Conservation (phyloP, 2,113 vertebrate genomes). For the Corydoras maculifer region DNA sequence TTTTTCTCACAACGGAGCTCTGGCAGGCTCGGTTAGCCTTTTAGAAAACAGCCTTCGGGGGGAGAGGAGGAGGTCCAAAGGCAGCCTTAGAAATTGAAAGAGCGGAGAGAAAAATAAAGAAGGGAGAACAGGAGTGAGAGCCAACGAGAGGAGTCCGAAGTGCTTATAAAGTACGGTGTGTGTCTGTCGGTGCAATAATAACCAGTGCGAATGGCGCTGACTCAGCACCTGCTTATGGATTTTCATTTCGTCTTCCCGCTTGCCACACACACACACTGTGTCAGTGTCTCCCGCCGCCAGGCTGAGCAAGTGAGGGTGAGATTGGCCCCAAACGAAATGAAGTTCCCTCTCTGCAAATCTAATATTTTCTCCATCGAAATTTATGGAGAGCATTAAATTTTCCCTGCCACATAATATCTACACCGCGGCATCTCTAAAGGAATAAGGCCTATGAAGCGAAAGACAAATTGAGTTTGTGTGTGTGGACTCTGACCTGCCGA, state of each 20-base stretch:
- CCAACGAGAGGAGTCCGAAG: slow-evolving; percentile 40
- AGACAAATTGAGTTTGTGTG: slow-evolving; percentile 92
- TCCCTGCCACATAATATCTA: slow-evolving; percentile 89
- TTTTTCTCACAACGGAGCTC: slow-evolving; percentile 55
- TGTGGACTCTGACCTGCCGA: slow-evolving; percentile 78
- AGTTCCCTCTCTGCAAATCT: slow-evolving; percentile 86
- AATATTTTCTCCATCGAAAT: slow-evolving; percentile 77
- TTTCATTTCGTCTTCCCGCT: slow-evolving; percentile 72
- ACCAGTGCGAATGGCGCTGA: slow-evolving; percentile 59
- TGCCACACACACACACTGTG: slow-evolving; percentile 55
- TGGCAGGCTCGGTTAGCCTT: slow-evolving; percentile 57
- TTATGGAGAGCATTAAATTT: slow-evolving; percentile 97
- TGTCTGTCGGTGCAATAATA: slow-evolving; percentile 71
- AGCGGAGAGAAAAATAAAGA: slow-evolving; percentile 5
- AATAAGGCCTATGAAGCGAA: slow-evolving; percentile 86
- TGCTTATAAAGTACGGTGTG: slow-evolving; percentile 53
- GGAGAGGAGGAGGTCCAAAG: neutral
- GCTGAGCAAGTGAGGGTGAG: slow-evolving; percentile 65
- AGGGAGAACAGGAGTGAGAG: slow-evolving; percentile 6
- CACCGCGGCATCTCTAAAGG: slow-evolving; percentile 84
- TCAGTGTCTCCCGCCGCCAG: slow-evolving; percentile 31
- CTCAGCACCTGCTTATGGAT: slow-evolving; percentile 76
- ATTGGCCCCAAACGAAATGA: slow-evolving; percentile 81
- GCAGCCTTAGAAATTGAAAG: neutral
- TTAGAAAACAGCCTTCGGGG: neutral